Evolutionary conservation across 2,797 vertebrate genomes (phyloP).

Genomic region (Morelia viridis): DNA sequence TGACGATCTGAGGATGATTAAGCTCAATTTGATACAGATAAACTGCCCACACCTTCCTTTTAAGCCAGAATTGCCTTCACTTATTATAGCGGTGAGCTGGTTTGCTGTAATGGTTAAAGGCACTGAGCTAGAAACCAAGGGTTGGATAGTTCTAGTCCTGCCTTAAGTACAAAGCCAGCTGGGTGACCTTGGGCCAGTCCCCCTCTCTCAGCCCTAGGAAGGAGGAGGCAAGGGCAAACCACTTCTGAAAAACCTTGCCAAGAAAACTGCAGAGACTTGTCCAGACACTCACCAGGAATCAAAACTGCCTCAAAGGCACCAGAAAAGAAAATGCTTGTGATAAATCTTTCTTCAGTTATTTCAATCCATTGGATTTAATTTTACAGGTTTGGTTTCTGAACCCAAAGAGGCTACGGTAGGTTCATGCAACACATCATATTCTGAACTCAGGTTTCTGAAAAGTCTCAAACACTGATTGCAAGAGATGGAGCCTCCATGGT

Average conservation of each 20-base stretch:
- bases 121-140: background rate
- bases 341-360: background rate
- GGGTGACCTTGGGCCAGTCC: background rate
- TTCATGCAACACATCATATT: no score
- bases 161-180: background rate
- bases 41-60: no score
- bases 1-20: background rate
- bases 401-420: no score
- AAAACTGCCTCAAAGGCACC: background rate
- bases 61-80: background rate
- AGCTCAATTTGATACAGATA: background rate
- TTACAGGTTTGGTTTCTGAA: background rate
- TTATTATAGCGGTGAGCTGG: background rate
- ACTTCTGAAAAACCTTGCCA: background rate
- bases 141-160: background rate
- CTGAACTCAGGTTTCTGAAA: no score
- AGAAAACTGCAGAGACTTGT: background rate
- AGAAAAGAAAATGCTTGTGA: background rate
- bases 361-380: background rate
- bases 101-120: background rate
- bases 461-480: no score
- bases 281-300: background rate
- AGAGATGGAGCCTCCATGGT: no score
- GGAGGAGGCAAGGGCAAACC: background rate
- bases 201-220: background rate